Evolutionary conservation across 2,888 invertebrate species (phyloP), one percentile per base, ranked within the genome.

Genomic region (Eilema caniola): DNA sequence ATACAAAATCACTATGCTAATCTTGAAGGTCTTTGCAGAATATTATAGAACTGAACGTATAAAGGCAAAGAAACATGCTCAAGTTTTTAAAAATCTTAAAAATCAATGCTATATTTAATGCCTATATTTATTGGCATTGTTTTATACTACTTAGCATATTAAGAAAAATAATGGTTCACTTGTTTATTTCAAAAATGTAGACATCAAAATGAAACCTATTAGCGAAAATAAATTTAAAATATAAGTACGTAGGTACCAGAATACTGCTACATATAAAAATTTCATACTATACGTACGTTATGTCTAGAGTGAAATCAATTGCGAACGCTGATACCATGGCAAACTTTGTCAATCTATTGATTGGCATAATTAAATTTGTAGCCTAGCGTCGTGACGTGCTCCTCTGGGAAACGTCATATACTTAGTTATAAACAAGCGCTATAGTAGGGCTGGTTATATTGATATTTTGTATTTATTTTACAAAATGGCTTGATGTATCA

Each of bases 281-380:
- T 71, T 73, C 78, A 71, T 67, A 60, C 59, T 60, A 62, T 65
- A 57, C 37, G 64, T 59, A 23, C 31, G 69, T 66, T 67, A 66
- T 65, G 7, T n/a, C 69, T 70, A 69, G 62, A 72, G n/a, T 41
- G 62, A 66, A 75, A 79, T 82, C 77, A 76, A 81, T 83, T 75
- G 80, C 74, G 73, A 72, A 72, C 66, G 77, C 76, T 71, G 77
- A 76, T 82, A 79, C 77, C 71, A 67, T 53, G 63, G 70, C 69
- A 76, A 85, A 85, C 79, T 83, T 83, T 82, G 83, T 83, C 78
- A 80, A 79, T 80, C 66, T 77, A 83, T 80, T 74, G 78, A 73
- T 80, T 63, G 65, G 25, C 37, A 53, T 80, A 77, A 79, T 77
- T 80, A 74, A 79, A 75, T 80, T 80, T 31, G 61, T n/a, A 64